Evolutionary conservation across 92 coral and sea anemone genomes (phyloP).

Genomic region (Epizoanthus illoricatus): DNA sequence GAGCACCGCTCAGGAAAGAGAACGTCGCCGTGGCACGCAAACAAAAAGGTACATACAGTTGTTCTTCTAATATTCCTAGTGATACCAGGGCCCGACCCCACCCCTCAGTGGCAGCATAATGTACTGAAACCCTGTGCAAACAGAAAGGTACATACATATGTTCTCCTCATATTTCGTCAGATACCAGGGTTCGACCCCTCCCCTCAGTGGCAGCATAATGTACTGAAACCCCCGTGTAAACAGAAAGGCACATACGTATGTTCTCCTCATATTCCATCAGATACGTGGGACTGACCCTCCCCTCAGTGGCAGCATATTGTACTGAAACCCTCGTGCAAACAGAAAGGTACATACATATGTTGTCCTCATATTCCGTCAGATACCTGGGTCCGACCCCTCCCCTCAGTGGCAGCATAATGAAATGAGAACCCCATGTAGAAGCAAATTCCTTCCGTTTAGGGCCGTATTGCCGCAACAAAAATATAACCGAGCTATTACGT

Average conservation of each 20-base stretch:
- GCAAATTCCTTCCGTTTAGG: too few relatives aligned
- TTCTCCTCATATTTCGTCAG: background rate
- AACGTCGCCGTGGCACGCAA: slow-evolving; percentile 57
- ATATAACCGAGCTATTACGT: too few relatives aligned
- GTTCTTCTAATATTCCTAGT: background rate
- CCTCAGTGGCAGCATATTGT: too few relatives aligned
- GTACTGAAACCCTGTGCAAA: slow-evolving; percentile 41
- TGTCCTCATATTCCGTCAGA: too few relatives aligned
- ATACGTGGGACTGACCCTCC: too few relatives aligned
- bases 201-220: background rate
- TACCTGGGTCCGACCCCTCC: too few relatives aligned
- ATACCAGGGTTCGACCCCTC: background rate
- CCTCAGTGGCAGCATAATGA: too few relatives aligned
- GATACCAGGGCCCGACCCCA: background rate
- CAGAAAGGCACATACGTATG: slow-evolving; percentile 61
- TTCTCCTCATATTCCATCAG: background rate
- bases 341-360: slow-evolving; percentile 54
- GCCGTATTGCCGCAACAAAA: too few relatives aligned
- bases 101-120: background rate
- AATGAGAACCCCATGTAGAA: too few relatives aligned
- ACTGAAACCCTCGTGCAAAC: slow-evolving; percentile 49
- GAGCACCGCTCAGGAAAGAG: slow-evolving; percentile 77
- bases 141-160: slow-evolving; percentile 62
- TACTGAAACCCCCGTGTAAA: slow-evolving; percentile 40
- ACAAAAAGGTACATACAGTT: slow-evolving; percentile 65